A percentile compares a stretch with the other conserved stretches of the same genome.
phyloP scores from a whole-genome alignment of 1,140 invertebrate genomes.

The Carcinoscorpius rotundicauda region DNA sequence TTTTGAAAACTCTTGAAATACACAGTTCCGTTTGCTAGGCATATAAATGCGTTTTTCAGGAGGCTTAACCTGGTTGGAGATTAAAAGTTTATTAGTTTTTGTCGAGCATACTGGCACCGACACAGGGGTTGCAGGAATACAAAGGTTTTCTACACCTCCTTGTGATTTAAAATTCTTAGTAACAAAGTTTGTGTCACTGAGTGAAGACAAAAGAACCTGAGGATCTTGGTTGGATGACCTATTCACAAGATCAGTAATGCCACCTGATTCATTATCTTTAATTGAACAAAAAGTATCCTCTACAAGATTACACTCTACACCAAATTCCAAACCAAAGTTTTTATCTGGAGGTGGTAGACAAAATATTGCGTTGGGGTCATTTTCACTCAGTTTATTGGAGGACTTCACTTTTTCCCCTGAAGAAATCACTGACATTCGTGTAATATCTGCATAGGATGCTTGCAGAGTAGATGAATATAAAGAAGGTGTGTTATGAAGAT shows the following conservation, averaged over 20 bases:
- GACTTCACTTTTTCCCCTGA: neutral
- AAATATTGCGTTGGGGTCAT: neutral
- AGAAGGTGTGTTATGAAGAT: conserved; percentile 25
- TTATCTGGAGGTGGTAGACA: neutral
- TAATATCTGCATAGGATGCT: conserved; percentile 60
- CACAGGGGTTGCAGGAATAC: no score
- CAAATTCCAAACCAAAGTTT: neutral
- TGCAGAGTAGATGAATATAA: conserved; percentile 43
- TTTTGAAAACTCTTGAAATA: neutral
- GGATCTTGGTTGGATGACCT: no score
- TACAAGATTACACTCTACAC: neutral
- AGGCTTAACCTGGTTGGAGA: neutral
- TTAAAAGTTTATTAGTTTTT: neutral
- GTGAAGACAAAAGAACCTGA: no score
- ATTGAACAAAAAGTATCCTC: neutral
- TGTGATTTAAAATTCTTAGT: no score
- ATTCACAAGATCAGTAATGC: neutral
- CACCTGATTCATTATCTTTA: neutral
- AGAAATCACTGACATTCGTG: conserved; percentile 38
- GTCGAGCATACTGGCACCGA: no score
- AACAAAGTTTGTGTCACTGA: no score
- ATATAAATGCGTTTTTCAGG: neutral
- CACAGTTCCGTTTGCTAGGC: neutral
- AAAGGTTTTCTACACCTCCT: no score
- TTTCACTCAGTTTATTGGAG: neutral